Conservation (phyloP, 1,140 invertebrate species). For the Zophobas morio region DNA sequence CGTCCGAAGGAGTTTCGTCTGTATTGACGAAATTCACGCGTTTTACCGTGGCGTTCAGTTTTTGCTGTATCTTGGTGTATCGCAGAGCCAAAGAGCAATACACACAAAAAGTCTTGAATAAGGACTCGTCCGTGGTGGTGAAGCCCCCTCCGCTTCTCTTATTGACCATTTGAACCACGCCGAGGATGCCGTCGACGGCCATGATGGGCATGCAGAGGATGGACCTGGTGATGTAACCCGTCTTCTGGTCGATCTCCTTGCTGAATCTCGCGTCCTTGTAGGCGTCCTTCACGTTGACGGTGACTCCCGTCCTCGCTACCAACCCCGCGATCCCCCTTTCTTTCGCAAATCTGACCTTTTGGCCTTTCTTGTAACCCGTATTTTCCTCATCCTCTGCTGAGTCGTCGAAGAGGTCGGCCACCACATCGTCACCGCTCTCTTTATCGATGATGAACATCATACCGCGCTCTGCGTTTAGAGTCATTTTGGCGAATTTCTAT, state of each 20-base stretch:
- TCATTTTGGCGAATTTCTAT: constrained; percentile 71
- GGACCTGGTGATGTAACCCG: constrained; percentile 70
- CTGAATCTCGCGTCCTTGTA: constrained; percentile 70
- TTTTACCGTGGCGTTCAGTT: background rate
- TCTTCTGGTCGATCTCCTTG: constrained; percentile 69
- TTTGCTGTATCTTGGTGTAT: constrained; percentile 66
- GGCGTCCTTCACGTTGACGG: constrained; percentile 70
- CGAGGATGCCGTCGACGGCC: constrained; percentile 70
- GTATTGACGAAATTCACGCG: background rate
- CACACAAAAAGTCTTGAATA: constrained; percentile 70
- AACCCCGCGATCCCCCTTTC: constrained; percentile 69
- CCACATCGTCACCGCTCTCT: constrained; percentile 66
- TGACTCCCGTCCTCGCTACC: constrained; percentile 68
- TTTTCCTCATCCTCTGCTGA: background rate
- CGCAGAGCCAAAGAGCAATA: constrained; percentile 70
- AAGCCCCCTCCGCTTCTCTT: constrained; percentile 70
- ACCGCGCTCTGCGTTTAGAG: constrained; percentile 70
- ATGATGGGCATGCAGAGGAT: constrained; percentile 71
- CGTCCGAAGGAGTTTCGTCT: background rate
- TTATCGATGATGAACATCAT: constrained; percentile 70
- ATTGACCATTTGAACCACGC: constrained; percentile 71
- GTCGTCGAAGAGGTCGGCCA: constrained; percentile 69
- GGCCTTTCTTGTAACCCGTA: constrained; percentile 2
- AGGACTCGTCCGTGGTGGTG: constrained; percentile 68
- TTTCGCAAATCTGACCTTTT: constrained; percentile 68